Percentiles rank a stretch among this genome's conserved stretches.
phyloP scores from a whole-genome alignment of 1,140 invertebrate genomes.

The Anastrepha obliqua region DNA sequence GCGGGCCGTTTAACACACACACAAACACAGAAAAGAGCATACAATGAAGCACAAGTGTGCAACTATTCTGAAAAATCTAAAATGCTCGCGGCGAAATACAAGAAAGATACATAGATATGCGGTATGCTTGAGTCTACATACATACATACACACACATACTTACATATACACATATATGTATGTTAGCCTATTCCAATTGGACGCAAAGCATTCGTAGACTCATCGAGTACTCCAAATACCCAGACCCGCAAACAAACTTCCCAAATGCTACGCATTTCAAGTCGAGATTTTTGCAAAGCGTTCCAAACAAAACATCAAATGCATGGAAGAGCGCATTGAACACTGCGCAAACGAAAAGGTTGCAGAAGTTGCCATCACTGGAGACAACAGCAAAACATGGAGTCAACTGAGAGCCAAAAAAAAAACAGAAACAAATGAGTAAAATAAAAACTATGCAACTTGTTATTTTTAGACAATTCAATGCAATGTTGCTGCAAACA shows the following conservation, averaged over 20 bases:
- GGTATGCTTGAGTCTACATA: too few species aligned
- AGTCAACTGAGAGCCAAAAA: not conserved
- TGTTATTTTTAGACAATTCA: conserved; percentile 45
- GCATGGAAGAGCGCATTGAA: not conserved
- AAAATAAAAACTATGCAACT: not conserved
- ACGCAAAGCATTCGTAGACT: not conserved
- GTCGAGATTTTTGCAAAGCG: not conserved
- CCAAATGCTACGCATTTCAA: not conserved
- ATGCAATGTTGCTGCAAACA: not conserved
- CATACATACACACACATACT: too few species aligned
- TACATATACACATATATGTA: not conserved
- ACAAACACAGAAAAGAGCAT: not conserved
- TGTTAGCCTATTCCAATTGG: not conserved
- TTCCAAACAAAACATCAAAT: not conserved
- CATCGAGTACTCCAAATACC: not conserved
- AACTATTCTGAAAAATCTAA: not conserved
- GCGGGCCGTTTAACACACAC: not conserved
- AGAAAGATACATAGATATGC: not conserved
- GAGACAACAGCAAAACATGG: not conserved
- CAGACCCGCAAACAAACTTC: too few species aligned
- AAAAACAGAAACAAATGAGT: not conserved
- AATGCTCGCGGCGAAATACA: not conserved
- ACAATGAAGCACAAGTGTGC: conserved; percentile 36
- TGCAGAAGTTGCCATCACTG: not conserved
- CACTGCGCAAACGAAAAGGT: not conserved